phyloP scores from a whole-genome alignment of 2,888 invertebrate genomes.

The Poecilus cupreus region DNA sequence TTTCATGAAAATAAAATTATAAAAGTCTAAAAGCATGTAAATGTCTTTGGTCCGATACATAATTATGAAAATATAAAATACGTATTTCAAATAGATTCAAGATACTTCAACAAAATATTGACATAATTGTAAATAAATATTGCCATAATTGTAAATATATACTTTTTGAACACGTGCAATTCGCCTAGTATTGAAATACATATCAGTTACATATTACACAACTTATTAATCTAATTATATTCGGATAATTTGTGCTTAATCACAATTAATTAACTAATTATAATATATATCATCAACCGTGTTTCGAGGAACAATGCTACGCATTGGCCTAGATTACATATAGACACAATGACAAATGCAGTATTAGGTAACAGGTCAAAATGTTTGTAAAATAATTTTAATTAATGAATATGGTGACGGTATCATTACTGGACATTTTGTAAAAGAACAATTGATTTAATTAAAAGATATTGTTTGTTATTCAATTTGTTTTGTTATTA shows the following conservation, averaged over 20 bases:
- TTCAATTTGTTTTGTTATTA: no score
- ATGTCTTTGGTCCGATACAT: no score
- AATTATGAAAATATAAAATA: no score
- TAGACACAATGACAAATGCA: neutral
- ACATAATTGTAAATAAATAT: neutral
- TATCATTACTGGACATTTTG: no score
- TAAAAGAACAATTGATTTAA: no score
- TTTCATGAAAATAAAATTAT: no score
- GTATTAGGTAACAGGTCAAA: neutral
- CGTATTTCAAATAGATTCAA: no score
- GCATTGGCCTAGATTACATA: slow-evolving; percentile 17
- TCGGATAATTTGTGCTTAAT: neutral
- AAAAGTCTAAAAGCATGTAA: no score
- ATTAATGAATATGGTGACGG: neutral
- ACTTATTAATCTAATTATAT: slow-evolving; percentile 22
- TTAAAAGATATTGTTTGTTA: no score
- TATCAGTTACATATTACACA: neutral
- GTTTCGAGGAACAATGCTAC: neutral
- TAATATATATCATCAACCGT: slow-evolving; percentile 31
- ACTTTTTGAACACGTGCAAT: neutral
- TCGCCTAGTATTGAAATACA: neutral
- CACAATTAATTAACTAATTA: slow-evolving; percentile 22
- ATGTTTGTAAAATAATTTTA: slow-evolving; percentile 23
- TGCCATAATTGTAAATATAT: neutral
- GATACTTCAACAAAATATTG: no score